Conservation (phyloP, 2,888 invertebrate genomes). For the Bombylius major region DNA sequence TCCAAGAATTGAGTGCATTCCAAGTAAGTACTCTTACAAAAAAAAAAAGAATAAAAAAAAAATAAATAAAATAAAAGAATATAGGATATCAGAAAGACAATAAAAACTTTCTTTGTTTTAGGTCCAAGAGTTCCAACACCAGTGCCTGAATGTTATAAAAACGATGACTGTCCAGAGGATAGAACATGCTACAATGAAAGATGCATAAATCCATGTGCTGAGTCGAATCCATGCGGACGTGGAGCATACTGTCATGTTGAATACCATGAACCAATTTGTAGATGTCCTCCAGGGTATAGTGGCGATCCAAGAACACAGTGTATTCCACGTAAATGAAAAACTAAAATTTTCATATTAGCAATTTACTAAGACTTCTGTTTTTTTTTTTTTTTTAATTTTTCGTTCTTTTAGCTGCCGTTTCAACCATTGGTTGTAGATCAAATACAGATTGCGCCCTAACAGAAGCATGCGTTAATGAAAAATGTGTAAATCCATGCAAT, state of each 20-base stretch:
- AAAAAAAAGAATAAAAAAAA: background rate
- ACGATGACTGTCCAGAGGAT: constrained; percentile 65
- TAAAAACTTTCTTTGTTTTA: background rate
- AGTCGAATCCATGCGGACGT: constrained; percentile 55
- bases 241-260: constrained; percentile 74
- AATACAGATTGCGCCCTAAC: constrained; percentile 70
- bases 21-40: constrained; percentile 35
- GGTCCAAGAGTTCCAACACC: constrained; percentile 24
- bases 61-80: too few relatives aligned
- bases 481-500: constrained; percentile 72
- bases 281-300: constrained; percentile 64
- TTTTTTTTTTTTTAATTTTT: background rate
- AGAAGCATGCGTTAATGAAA: constrained; percentile 69
- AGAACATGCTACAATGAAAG: constrained; percentile 61
- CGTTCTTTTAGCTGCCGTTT: background rate
- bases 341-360: background rate
- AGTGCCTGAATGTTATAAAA: constrained; percentile 57
- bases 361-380: too few relatives aligned
- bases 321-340: constrained; percentile 55
- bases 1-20: constrained; percentile 62
- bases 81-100: background rate
- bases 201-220: constrained; percentile 66
- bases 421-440: constrained; percentile 57
- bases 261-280: constrained; percentile 61
- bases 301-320: constrained; percentile 63